These are phyloP conservation scores for Mycteria americana DNA, from an alignment of 2,797 vertebrate genomes.

Conservation along the genomic window DNA sequence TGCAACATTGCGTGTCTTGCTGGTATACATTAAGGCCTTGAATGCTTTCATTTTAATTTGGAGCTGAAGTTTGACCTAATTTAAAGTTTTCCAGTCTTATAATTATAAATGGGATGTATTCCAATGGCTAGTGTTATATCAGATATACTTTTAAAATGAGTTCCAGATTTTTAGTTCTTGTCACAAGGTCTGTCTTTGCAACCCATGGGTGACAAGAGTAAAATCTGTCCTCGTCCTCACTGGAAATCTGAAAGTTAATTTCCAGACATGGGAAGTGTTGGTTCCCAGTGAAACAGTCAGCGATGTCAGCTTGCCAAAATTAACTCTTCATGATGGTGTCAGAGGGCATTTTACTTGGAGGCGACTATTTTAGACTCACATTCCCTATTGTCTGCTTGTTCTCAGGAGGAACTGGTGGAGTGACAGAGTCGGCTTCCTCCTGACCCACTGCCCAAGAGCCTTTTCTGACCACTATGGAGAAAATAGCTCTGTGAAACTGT, in stretches of 20 bases:
- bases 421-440: not conserved
- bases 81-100: constrained; percentile 40
- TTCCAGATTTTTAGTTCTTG: constrained; percentile 56
- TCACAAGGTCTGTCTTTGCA: constrained; percentile 43
- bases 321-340: constrained; percentile 10
- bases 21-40: not conserved
- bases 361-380: not conserved
- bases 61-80: constrained; percentile 38
- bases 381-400: not conserved
- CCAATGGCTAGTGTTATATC: constrained; percentile 31
- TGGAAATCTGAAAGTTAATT: constrained; percentile 70
- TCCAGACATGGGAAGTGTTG: constrained; percentile 21
- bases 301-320: constrained; percentile 66
- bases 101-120: constrained; percentile 24
- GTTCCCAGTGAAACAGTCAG: constrained; percentile 46
- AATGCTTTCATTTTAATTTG: constrained; percentile 43
- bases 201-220: not conserved
- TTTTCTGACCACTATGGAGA: not conserved
- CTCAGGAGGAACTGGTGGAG: not conserved
- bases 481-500: not conserved
- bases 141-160: constrained; percentile 62
- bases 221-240: constrained; percentile 61
- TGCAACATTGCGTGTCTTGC: not conserved
- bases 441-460: not conserved
- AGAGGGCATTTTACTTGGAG: not conserved